phyloP scores from a whole-genome alignment of 2,888 invertebrate species.

The Phaedon cochleariae region DNA sequence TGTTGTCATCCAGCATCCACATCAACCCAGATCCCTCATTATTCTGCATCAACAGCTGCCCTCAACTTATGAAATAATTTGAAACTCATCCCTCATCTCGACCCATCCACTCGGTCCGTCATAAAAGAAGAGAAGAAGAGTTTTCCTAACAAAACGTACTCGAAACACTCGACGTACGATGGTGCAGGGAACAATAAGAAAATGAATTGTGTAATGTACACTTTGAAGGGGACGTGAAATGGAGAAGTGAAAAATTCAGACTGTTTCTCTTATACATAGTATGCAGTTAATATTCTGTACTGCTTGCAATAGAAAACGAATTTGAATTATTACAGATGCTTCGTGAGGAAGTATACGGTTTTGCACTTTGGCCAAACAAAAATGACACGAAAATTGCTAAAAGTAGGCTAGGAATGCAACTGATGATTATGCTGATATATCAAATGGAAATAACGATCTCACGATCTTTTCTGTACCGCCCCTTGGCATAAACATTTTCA shows the following conservation, averaged over 20 bases:
- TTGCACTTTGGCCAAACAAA: too few relatives aligned
- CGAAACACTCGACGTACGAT: slow-evolving; percentile 30
- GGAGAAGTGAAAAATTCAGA: slow-evolving; percentile 32
- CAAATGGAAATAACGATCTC: too few relatives aligned
- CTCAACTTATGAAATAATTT: slow-evolving; percentile 20
- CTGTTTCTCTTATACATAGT: slow-evolving; percentile 21
- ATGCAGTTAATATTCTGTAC: not conserved
- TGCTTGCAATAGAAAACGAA: slow-evolving; percentile 1
- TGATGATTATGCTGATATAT: too few relatives aligned
- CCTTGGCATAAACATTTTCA: too few relatives aligned
- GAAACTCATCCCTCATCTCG: slow-evolving; percentile 8
- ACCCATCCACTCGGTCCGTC: slow-evolving; percentile 24
- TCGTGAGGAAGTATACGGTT: too few relatives aligned
- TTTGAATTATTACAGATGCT: not conserved
- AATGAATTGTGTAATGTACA: slow-evolving; percentile 50
- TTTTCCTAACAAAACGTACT: slow-evolving; percentile 37
- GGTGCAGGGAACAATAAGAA: slow-evolving; percentile 40
- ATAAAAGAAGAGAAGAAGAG: slow-evolving; percentile 26
- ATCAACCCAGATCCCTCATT: slow-evolving; percentile 3
- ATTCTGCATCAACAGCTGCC: slow-evolving; percentile 14
- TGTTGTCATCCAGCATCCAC: not conserved
- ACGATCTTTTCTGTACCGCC: too few relatives aligned
- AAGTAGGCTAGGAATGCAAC: too few relatives aligned
- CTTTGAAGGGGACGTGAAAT: slow-evolving; percentile 29
- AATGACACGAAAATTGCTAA: too few relatives aligned